These are phyloP conservation scores for Drosophila repletoides DNA, from an alignment of 1,140 invertebrate genomes.

Conservation along the genomic window DNA sequence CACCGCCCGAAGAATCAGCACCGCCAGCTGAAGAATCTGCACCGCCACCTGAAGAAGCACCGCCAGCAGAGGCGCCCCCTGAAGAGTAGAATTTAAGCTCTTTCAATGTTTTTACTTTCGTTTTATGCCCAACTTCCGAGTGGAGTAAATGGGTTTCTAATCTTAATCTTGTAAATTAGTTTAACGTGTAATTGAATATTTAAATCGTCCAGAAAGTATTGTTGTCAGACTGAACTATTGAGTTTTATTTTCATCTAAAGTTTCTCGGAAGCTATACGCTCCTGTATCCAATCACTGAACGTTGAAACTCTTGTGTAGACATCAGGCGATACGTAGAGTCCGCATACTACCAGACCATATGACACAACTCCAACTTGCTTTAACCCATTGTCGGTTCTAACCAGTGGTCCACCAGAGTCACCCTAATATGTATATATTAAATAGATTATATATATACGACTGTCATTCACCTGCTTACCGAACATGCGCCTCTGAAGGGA, in stretches of 20 bases:
- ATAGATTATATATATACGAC: background rate
- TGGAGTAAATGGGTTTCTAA: background rate
- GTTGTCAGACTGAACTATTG: background rate
- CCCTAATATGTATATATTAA: conserved; percentile 82
- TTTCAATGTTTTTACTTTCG: background rate
- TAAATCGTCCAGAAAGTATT: background rate
- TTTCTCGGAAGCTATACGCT: background rate
- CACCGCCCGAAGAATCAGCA: background rate
- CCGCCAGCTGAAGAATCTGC: background rate
- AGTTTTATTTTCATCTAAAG: background rate
- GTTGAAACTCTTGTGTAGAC: conserved; percentile 84
- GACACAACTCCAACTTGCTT: conserved; percentile 87
- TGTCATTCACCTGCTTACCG: no score
- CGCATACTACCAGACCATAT: conserved; percentile 86
- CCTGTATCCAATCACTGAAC: conserved; percentile 83
- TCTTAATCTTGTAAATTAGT: conserved; percentile 39
- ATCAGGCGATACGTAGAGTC: conserved; percentile 82
- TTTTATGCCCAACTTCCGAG: background rate
- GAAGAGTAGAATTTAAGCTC: background rate
- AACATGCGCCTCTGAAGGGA: conserved; percentile 81
- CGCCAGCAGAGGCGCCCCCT: background rate
- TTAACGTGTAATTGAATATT: conserved; percentile 21
- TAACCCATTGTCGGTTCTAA: conserved; percentile 36
- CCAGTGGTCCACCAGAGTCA: conserved; percentile 89
- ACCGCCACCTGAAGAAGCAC: background rate